Conservation (phyloP, 2,888 invertebrate species). For the Cacoxenus indagator region DNA sequence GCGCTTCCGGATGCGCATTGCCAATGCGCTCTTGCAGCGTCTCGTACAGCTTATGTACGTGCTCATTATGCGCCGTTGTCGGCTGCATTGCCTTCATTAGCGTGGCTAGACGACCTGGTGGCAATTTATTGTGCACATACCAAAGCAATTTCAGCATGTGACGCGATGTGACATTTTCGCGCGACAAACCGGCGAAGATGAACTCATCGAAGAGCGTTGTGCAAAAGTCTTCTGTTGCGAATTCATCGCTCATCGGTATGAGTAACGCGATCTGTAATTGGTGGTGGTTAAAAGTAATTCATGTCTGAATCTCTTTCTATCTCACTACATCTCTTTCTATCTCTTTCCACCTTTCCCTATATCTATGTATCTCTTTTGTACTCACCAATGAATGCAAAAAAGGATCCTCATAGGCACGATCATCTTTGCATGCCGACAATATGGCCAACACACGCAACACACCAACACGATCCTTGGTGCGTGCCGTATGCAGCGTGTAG, state of each 20-base stretch:
- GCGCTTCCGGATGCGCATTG: conserved; percentile 77
- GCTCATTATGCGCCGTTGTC: conserved; percentile 84
- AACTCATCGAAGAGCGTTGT: conserved; percentile 96
- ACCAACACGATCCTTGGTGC: conserved; percentile 84
- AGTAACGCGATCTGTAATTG: conserved; percentile 75
- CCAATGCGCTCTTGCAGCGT: conserved; percentile 84
- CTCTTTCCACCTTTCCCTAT: too few species aligned
- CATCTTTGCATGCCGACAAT: conserved; percentile 90
- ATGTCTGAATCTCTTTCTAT: too few species aligned
- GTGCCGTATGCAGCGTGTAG: conserved; percentile 90
- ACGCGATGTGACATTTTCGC: conserved; percentile 88
- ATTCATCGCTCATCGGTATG: conserved; percentile 92
- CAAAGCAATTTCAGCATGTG: conserved; percentile 92
- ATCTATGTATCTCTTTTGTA: too few species aligned
- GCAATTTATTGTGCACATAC: conserved; percentile 86
- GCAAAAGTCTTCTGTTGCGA: conserved; percentile 93
- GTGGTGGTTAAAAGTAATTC: too few species aligned
- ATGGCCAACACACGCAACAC: conserved; percentile 90
- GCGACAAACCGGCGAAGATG: conserved; percentile 88
- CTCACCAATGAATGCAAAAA: conserved; percentile 90
- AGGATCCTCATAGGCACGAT: conserved; percentile 94
- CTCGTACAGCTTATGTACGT: conserved; percentile 85
- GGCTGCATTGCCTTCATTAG: conserved; percentile 72
- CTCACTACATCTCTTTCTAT: too few species aligned
- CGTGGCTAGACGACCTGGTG: conserved; percentile 73